These are phyloP conservation scores for Sebastes oblongus DNA, from an alignment of 2,797 vertebrate genomes.

Conservation along the genomic window DNA sequence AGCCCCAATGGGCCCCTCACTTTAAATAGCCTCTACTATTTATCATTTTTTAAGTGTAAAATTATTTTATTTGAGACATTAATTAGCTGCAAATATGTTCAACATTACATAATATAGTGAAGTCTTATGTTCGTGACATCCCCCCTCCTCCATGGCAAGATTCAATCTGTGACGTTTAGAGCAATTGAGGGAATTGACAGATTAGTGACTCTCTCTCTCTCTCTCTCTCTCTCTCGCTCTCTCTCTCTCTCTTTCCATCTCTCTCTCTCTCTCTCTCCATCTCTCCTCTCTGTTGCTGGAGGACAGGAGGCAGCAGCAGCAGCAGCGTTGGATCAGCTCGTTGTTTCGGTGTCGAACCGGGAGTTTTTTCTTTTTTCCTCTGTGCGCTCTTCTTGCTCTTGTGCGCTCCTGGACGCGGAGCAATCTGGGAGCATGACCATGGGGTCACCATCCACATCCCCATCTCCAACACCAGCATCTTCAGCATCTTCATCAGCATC, in stretches of 20 bases:
- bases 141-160: constrained; percentile 39
- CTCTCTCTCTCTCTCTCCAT: background rate
- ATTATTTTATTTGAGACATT: background rate
- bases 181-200: constrained; percentile 52
- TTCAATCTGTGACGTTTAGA: constrained; percentile 70
- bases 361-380: constrained; percentile 13
- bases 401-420: constrained; percentile 53
- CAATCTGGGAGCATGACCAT: constrained; percentile 56
- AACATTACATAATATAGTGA: constrained; percentile 60
- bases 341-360: constrained; percentile 26
- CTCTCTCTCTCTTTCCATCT: background rate
- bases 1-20: background rate
- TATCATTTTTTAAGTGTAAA: background rate
- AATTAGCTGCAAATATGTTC: constrained; percentile 34
- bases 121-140: constrained; percentile 45
- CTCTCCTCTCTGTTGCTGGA: constrained; percentile 30
- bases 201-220: constrained; percentile 50
- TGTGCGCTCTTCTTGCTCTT: constrained; percentile 22
- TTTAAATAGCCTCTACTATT: background rate
- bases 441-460: constrained; percentile 45
- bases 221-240: background rate
- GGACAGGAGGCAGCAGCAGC: constrained; percentile 28
- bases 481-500: constrained; percentile 20
- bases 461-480: constrained; percentile 1
- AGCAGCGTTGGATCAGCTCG: constrained; percentile 38